Evolutionary conservation across 2,797 vertebrate genomes (phyloP).

Genomic region (Dermochelys coriacea): DNA sequence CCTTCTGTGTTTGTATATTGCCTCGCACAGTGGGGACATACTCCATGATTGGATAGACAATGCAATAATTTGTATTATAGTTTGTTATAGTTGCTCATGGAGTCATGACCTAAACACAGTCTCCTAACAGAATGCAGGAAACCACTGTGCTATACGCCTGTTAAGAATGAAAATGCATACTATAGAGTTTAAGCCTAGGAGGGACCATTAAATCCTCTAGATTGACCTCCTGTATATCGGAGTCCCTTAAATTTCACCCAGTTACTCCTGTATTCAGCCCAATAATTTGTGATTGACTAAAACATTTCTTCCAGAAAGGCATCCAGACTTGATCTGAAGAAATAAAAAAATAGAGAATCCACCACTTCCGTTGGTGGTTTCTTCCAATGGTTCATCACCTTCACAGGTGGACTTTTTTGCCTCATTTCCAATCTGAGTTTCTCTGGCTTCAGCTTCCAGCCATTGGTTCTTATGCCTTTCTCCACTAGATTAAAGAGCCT

Average conservation of each 20-base stretch:
- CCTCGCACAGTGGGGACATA: background rate
- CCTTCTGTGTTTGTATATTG: background rate
- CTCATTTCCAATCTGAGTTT: background rate
- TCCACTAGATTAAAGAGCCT: background rate
- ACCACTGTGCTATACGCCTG: background rate
- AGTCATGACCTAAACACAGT: background rate
- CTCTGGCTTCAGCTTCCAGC: background rate
- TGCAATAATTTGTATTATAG: background rate
- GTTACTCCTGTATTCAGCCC: background rate
- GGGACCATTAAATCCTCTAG: background rate
- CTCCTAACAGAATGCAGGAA: background rate
- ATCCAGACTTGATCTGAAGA: background rate
- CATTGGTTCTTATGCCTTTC: background rate
- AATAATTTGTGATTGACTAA: background rate
- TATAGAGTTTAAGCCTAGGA: background rate
- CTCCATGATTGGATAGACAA: background rate
- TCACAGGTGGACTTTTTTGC: background rate
- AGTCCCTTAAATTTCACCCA: background rate
- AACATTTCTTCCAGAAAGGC: background rate
- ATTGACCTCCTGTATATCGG: background rate
- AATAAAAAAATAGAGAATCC: background rate
- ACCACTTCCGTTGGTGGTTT: background rate
- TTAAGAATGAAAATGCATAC: background rate
- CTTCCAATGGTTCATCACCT: background rate
- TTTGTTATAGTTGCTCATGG: background rate